Percentiles rank a stretch among this genome's conserved stretches.
phyloP scores from a whole-genome alignment of 2,797 vertebrate species.

The Xenentodon cancila region DNA sequence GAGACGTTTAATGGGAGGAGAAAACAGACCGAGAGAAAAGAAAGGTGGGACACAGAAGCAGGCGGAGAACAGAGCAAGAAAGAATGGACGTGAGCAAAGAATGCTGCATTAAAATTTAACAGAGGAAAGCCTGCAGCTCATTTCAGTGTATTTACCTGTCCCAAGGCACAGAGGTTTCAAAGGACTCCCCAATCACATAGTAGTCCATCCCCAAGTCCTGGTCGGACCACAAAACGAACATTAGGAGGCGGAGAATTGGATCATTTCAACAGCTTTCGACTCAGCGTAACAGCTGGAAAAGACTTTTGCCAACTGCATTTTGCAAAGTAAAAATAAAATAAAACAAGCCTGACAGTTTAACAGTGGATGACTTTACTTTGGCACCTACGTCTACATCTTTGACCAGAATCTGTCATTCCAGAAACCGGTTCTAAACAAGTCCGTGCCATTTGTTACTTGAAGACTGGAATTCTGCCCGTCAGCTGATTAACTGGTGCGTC shows the following conservation, averaged over 20 bases:
- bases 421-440: no score
- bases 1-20: constrained; percentile 47
- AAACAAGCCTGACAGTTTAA: no score
- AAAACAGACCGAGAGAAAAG: constrained; percentile 54
- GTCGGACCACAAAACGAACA: constrained; percentile 35
- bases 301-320: no score
- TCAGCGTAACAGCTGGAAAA: not conserved
- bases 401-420: no score
- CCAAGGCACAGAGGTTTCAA: constrained; percentile 99
- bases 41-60: constrained; percentile 17
- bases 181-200: constrained; percentile 95
- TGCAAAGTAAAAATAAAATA: no score
- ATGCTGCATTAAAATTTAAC: constrained; percentile 34
- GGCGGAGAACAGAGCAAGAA: constrained; percentile 12
- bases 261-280: constrained; percentile 4
- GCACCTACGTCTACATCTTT: no score
- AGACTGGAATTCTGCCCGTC: no score
- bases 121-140: constrained; percentile 10
- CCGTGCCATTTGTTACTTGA: no score
- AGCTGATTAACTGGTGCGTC: no score
- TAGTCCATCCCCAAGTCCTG: constrained; percentile 98
- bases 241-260: constrained; percentile 20
- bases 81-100: constrained; percentile 33
- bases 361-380: no score
- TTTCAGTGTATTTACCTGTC: constrained; percentile 88